Percentiles rank a stretch among this genome's conserved stretches.
phyloP scores from a whole-genome alignment of 2,113 vertebrate species.

The Dendropsophus ebraccatus region DNA sequence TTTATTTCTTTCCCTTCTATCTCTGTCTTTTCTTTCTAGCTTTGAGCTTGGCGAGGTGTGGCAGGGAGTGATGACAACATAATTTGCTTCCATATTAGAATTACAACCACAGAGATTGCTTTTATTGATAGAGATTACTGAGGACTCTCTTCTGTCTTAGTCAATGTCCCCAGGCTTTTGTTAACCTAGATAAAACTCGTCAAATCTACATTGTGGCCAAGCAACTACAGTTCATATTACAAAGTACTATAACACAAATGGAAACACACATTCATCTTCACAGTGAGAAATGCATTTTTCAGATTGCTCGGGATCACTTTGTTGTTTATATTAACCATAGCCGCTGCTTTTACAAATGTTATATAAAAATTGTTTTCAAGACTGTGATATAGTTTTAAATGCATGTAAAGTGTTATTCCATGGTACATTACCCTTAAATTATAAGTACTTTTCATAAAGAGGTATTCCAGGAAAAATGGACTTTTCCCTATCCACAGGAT shows the following conservation, averaged over 20 bases:
- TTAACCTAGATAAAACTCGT: not conserved
- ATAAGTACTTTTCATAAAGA: no score
- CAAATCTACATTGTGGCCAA: not conserved
- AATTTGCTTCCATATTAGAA: not conserved
- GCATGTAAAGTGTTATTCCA: no score
- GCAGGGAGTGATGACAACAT: not conserved
- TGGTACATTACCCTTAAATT: no score
- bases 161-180: not conserved
- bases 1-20: not conserved
- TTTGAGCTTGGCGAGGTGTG: not conserved
- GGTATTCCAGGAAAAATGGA: no score
- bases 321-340: not conserved
- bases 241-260: not conserved
- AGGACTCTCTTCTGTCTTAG: not conserved
- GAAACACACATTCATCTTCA: not conserved
- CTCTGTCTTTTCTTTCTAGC: not conserved
- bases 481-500: no score
- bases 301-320: not conserved
- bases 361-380: no score
- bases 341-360: not conserved
- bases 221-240: not conserved
- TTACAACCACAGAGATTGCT: not conserved
- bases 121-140: not conserved
- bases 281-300: conserved; percentile 11
- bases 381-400: no score